Conservation (phyloP, 35 echinoderm and acorn worm genomes). For the Apostichopus japonicus region DNA sequence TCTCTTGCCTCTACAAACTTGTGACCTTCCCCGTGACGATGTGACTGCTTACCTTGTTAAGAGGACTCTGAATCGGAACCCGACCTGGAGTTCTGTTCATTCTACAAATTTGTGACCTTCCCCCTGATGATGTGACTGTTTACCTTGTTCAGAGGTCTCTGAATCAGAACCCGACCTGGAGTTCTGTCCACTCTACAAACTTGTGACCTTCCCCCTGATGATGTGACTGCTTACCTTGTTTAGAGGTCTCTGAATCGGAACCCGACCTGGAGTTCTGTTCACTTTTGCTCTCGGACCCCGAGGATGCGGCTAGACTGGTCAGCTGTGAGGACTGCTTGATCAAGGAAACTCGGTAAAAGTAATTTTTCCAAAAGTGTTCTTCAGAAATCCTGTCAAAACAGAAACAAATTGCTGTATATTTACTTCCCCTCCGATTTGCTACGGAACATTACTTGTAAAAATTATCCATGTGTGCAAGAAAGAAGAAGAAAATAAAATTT, state of each 20-base stretch:
- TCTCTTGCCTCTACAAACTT: too few relatives aligned
- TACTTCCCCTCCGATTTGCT: too few relatives aligned
- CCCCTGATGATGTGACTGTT: neutral
- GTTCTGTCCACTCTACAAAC: neutral
- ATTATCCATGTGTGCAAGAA: too few relatives aligned
- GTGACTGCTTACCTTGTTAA: slow-evolving; percentile 37
- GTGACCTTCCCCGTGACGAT: too few relatives aligned
- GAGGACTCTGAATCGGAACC: slow-evolving; percentile 30
- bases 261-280: slow-evolving; percentile 41
- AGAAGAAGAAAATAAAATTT: too few relatives aligned
- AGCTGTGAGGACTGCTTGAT: slow-evolving; percentile 99
- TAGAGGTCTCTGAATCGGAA: slow-evolving; percentile 33
- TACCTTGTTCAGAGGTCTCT: slow-evolving; percentile 33
- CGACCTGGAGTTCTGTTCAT: slow-evolving; percentile 29
- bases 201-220: too few relatives aligned
- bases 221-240: slow-evolving; percentile 32
- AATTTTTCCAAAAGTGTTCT: slow-evolving; percentile 98
- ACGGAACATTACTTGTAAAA: too few relatives aligned
- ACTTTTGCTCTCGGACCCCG: slow-evolving; percentile 62
- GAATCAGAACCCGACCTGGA: slow-evolving; percentile 39
- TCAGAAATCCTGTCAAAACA: slow-evolving; percentile 74
- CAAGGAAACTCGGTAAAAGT: slow-evolving; percentile 96
- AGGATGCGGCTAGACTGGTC: slow-evolving; percentile 83
- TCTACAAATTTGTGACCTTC: too few relatives aligned
- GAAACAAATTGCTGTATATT: neutral